Conservation (phyloP, 2,797 vertebrate genomes). For the Smutsia temminckii region DNA sequence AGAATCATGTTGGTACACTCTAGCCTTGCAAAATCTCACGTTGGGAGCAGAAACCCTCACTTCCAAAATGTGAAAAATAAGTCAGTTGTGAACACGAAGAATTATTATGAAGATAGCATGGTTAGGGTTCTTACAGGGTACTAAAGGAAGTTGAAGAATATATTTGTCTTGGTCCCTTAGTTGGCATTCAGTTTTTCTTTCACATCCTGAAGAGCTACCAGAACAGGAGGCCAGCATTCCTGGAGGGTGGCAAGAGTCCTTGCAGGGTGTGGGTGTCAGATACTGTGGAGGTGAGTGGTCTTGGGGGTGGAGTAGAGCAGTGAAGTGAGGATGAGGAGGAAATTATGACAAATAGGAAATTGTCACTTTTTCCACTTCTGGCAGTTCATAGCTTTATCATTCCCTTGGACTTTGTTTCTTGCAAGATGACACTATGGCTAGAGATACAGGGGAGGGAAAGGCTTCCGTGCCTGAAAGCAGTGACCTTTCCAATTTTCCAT, state of each 20-base stretch:
- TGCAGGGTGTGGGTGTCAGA: neutral
- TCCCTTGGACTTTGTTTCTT: slow-evolving; percentile 9
- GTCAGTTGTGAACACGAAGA: neutral
- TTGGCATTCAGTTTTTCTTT: neutral
- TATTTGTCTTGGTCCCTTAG: neutral
- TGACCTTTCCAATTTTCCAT: slow-evolving; percentile 21
- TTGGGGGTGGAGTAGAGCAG: neutral
- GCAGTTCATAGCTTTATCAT: neutral
- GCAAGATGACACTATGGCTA: neutral
- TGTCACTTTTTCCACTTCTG: neutral
- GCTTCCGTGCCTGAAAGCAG: neutral
- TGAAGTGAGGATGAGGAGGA: neutral
- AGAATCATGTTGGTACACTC: neutral
- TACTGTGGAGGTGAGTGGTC: neutral
- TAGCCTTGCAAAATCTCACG: neutral
- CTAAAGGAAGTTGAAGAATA: neutral
- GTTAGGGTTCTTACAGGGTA: neutral
- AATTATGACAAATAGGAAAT: neutral
- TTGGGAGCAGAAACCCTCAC: neutral
- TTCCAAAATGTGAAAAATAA: neutral
- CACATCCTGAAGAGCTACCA: neutral
- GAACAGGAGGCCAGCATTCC: neutral
- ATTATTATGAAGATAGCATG: neutral
- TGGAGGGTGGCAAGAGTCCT: neutral
- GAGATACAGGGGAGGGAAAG: neutral